A percentile compares a stretch with the other conserved stretches of the same genome.
phyloP scores from a whole-genome alignment of 1,140 invertebrate genomes.

The Bombus sylvicola region DNA sequence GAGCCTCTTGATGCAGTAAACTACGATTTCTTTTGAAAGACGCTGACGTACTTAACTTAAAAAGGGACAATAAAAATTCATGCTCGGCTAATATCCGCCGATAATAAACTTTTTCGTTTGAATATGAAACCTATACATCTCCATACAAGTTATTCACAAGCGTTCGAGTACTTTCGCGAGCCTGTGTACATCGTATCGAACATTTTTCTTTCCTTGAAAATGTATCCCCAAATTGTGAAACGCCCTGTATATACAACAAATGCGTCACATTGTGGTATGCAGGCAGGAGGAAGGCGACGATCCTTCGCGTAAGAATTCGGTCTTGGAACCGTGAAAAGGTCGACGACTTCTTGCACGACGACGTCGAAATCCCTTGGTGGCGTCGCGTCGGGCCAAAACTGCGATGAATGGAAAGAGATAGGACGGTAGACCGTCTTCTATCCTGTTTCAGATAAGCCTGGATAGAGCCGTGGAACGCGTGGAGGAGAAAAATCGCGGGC shows the following conservation, averaged over 20 bases:
- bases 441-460: conserved; percentile 2
- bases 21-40: too few relatives aligned
- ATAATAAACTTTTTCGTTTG: too few relatives aligned
- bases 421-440: neutral
- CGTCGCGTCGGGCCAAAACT: neutral
- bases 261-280: neutral
- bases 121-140: too few relatives aligned
- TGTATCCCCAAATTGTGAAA: neutral
- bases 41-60: too few relatives aligned
- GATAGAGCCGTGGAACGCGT: neutral
- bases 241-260: neutral
- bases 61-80: too few relatives aligned
- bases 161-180: too few relatives aligned
- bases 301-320: conserved; percentile 11
- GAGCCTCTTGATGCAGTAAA: too few relatives aligned
- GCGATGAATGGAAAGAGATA: neutral
- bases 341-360: neutral
- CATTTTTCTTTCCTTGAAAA: too few relatives aligned
- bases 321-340: neutral
- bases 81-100: too few relatives aligned
- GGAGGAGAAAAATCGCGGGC: neutral
- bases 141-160: too few relatives aligned
- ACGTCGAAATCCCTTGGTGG: neutral
- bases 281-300: neutral
- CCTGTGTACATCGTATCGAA: too few relatives aligned